Evolutionary conservation across 2,888 invertebrate species (phyloP).

Genomic region (Pherbina coryleti): DNA sequence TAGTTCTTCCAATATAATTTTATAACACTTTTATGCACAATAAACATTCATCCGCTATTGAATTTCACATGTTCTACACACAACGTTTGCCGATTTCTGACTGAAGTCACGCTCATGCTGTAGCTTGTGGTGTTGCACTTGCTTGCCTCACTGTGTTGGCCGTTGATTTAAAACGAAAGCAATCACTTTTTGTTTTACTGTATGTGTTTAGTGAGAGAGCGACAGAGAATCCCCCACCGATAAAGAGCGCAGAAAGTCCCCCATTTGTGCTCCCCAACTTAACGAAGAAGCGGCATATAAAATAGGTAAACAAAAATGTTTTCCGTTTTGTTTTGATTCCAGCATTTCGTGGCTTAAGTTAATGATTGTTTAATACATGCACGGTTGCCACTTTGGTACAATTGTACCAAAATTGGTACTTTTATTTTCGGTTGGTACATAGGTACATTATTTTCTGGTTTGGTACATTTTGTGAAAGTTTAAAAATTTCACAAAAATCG

Average conservation of each 20-base stretch:
- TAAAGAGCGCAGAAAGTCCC: not conserved
- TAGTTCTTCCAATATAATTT: not conserved
- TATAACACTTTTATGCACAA: not conserved
- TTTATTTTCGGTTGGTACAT: too few species aligned
- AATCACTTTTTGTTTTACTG: not conserved
- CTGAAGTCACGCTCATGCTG: conserved; percentile 5
- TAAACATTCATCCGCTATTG: not conserved
- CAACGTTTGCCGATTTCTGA: conserved; percentile 22
- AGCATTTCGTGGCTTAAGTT: not conserved
- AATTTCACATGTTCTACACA: not conserved
- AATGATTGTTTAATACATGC: not conserved
- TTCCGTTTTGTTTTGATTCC: conserved; percentile 22
- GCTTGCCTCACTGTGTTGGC: not conserved
- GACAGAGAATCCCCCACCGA: not conserved
- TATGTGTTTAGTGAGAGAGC: not conserved
- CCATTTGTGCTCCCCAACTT: not conserved
- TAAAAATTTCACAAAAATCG: too few species aligned
- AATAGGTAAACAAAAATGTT: not conserved
- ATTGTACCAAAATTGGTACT: too few species aligned
- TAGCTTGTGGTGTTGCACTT: not conserved
- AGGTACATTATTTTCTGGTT: too few species aligned
- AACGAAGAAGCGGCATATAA: not conserved
- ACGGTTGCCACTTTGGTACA: not conserved
- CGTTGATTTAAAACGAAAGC: not conserved
- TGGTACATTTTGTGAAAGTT: too few species aligned